phyloP scores from a whole-genome alignment of 37 sponge, comb jelly and placozoan species.

The Dysidea cf. avara region DNA sequence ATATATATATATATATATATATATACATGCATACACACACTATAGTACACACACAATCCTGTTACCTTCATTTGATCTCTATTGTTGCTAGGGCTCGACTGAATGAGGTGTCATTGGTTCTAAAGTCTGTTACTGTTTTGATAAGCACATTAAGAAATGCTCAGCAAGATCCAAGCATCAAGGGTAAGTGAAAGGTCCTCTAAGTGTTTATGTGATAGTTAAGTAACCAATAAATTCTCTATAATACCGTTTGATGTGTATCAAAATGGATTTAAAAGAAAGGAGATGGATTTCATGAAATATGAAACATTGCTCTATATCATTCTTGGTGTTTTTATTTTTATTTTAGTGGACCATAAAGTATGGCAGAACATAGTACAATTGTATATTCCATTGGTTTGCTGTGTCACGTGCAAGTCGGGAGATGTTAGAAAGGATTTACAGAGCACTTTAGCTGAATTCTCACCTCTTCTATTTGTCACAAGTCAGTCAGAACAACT shows the following conservation, averaged over 20 bases:
- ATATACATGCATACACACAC: too few species aligned
- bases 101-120: constrained; percentile 78
- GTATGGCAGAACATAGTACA: constrained; percentile 68
- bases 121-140: constrained; percentile 68
- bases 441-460: constrained; percentile 50
- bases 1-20: too few species aligned
- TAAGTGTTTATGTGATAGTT: too few species aligned
- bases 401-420: constrained; percentile 86
- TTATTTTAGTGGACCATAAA: constrained; percentile 57
- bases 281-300: too few species aligned
- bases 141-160: constrained; percentile 64
- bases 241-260: too few species aligned
- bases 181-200: constrained; percentile 13
- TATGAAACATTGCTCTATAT: too few species aligned
- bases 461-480: constrained; percentile 27
- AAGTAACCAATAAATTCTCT: too few species aligned
- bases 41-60: too few species aligned
- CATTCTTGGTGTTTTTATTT: too few species aligned
- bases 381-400: constrained; percentile 81
- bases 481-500: too few species aligned
- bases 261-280: too few species aligned
- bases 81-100: constrained; percentile 13
- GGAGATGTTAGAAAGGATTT: constrained; percentile 61
- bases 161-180: constrained; percentile 27
- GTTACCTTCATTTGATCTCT: not conserved